Evolutionary conservation across 2,888 invertebrate species (phyloP).

Genomic region (Lasioglossum calceatum): DNA sequence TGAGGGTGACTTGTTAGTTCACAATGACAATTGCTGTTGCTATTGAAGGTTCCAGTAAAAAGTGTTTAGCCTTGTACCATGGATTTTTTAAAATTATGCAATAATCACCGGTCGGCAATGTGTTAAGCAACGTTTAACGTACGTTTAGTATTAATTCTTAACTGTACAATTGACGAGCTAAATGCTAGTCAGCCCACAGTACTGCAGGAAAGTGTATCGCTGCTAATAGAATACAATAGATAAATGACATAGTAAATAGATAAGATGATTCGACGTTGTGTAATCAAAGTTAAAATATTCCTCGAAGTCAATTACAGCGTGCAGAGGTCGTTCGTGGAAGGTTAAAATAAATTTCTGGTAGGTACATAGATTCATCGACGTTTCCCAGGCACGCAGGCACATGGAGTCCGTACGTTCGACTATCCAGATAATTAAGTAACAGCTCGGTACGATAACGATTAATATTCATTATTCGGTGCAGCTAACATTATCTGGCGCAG

Average conservation of each 20-base stretch:
- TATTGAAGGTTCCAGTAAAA: no score
- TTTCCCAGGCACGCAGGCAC: background rate
- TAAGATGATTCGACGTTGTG: background rate
- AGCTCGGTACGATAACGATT: slow-evolving; percentile 25
- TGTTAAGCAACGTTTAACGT: background rate
- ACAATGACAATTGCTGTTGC: no score
- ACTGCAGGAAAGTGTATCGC: background rate
- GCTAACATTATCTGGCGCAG: slow-evolving; percentile 16
- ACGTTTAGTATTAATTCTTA: no score
- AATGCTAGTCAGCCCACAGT: background rate
- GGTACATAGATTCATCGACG: background rate
- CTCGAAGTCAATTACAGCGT: background rate
- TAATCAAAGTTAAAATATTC: background rate
- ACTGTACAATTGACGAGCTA: no score
- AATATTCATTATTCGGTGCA: slow-evolving; percentile 32
- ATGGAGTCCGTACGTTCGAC: background rate
- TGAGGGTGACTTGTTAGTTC: no score
- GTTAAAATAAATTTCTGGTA: background rate
- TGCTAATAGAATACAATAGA: background rate
- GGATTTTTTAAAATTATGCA: no score
- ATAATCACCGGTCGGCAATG: no score
- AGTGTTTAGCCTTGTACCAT: no score
- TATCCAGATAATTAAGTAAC: slow-evolving; percentile 41
- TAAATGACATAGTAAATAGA: background rate
- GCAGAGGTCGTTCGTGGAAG: background rate